Percentiles rank a stretch among this genome's conserved stretches.
Evolutionary conservation across 2,797 vertebrate genomes (phyloP).

Genomic region (Rachycentron canadum): DNA sequence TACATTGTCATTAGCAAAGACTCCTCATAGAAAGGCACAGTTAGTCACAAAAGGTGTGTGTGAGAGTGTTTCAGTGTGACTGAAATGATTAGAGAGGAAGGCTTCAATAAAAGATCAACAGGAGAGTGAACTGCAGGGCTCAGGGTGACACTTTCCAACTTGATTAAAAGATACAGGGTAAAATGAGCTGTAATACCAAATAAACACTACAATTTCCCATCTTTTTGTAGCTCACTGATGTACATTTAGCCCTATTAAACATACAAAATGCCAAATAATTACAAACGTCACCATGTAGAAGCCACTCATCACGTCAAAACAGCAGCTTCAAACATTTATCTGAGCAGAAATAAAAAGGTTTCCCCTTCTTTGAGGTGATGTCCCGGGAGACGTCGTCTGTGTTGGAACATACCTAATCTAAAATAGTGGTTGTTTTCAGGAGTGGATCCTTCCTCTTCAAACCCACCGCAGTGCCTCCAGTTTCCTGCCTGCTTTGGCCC

Average conservation of each 20-base stretch:
- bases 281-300: slow-evolving; percentile 2
- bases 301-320: slow-evolving; percentile 37
- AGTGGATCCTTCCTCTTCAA: slow-evolving; percentile 76
- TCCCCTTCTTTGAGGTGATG: slow-evolving; percentile 25
- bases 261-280: slow-evolving; percentile 28
- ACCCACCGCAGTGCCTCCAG: slow-evolving; percentile 50
- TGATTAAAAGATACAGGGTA: slow-evolving; percentile 59
- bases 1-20: slow-evolving; percentile 63
- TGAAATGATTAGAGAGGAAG: slow-evolving; percentile 64
- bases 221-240: slow-evolving; percentile 27
- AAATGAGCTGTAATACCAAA: slow-evolving; percentile 61
- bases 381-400: slow-evolving; percentile 27
- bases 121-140: slow-evolving; percentile 44
- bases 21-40: slow-evolving; percentile 21
- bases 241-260: slow-evolving; percentile 30
- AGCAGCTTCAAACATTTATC: slow-evolving; percentile 22
- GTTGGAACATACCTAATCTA: slow-evolving; percentile 56
- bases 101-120: slow-evolving; percentile 56
- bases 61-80: slow-evolving; percentile 28
- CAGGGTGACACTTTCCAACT: slow-evolving; percentile 38
- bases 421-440: slow-evolving; percentile 79
- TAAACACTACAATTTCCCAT: slow-evolving; percentile 50
- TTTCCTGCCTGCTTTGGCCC: slow-evolving; percentile 71
- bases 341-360: slow-evolving; percentile 46
- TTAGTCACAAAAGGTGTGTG: slow-evolving; percentile 52